Conservation (phyloP, 2,797 vertebrate species). For the Siniperca scherzeri region DNA sequence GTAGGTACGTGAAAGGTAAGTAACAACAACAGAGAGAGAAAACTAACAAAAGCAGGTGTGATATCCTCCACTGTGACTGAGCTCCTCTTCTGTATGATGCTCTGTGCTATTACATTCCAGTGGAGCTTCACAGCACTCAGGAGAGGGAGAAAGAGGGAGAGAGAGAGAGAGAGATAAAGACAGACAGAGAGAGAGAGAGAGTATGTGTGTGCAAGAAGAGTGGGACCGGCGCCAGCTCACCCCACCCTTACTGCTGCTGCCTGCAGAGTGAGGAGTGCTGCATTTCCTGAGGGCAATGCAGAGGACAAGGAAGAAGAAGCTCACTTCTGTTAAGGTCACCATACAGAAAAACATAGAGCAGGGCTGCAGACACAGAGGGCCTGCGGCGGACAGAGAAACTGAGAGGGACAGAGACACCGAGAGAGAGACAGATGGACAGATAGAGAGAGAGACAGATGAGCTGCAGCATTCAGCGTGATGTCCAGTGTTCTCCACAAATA, state of each 20-base stretch:
- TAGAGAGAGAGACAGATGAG: slow-evolving; percentile 34
- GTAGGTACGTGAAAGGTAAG: not conserved
- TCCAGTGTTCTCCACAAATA: slow-evolving; percentile 48
- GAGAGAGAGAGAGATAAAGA: slow-evolving; percentile 45
- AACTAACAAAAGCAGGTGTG: slow-evolving; percentile 48
- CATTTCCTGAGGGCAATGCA: slow-evolving; percentile 86
- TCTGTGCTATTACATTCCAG: slow-evolving; percentile 61
- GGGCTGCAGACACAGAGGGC: slow-evolving; percentile 35
- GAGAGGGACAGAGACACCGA: slow-evolving; percentile 30
- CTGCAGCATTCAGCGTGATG: slow-evolving; percentile 52
- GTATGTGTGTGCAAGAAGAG: slow-evolving; percentile 56
- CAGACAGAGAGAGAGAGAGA: slow-evolving; percentile 24
- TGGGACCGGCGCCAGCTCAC: slow-evolving; percentile 82
- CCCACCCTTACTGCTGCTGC: slow-evolving; percentile 83
- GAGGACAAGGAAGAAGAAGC: slow-evolving; percentile 79
- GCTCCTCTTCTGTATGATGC: slow-evolving; percentile 47
- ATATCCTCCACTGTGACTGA: slow-evolving; percentile 28
- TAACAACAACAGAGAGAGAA: slow-evolving; percentile 9
- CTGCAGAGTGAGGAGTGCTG: slow-evolving; percentile 84
- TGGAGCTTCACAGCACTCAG: slow-evolving; percentile 57
- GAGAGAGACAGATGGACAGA: slow-evolving; percentile 29
- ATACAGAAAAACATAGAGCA: slow-evolving; percentile 49
- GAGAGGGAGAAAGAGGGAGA: slow-evolving; percentile 40
- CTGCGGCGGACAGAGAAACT: slow-evolving; percentile 32
- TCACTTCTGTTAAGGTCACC: slow-evolving; percentile 71